Evolutionary conservation across 2,113 vertebrate species (phyloP), one percentile per base, ranked within the genome.

Genomic region (Rhinolophus ferrumequinum): DNA sequence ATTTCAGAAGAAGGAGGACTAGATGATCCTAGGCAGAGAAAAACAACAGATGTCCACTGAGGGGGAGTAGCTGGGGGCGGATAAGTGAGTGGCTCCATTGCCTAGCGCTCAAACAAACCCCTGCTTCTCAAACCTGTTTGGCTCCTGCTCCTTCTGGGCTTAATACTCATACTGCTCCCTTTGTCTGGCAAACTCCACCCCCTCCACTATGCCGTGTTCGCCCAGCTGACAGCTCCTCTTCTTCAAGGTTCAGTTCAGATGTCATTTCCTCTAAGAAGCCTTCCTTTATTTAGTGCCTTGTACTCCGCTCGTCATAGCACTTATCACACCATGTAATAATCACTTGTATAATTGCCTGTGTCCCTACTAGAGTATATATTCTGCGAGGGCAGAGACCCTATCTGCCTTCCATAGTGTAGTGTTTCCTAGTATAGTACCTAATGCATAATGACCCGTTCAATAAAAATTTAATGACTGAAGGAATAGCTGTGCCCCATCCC

Each of bases 31-130:
- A 33, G 50, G 38, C 50, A 86, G 86, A 94, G 92, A 79, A 75
- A 90, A 94, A 94, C 54, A 91, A 19, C 82, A 83, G 86, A 79
- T 96, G 86, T 93, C 62, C 14, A 4, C 89, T 5, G 69, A 52
- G 47, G 35, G 33, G n/a, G 30, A 19, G 60, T 62, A 4, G 15
- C 44, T 52, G 8, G 8, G 54, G 64, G 4, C 44, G 52, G 35
- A 26, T 14, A 47, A 72, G 67, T 56, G 73, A 38, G 19, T 73
- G 62, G 54, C 33, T 67, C 18, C 16, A 0, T 9, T 41, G 60
- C 44, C 70, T 30, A 6, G 38, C 33, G 76, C 41, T n/a, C 54
- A 73, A 19, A 50, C 47, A 69, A 18, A 54, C 28, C 41, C 82
- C 56, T 85, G 11, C 30, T 92, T 11, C 82, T 84, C 70, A 52